phyloP scores from a whole-genome alignment of 2,888 invertebrate genomes.

The Alviniconcha strummeri region DNA sequence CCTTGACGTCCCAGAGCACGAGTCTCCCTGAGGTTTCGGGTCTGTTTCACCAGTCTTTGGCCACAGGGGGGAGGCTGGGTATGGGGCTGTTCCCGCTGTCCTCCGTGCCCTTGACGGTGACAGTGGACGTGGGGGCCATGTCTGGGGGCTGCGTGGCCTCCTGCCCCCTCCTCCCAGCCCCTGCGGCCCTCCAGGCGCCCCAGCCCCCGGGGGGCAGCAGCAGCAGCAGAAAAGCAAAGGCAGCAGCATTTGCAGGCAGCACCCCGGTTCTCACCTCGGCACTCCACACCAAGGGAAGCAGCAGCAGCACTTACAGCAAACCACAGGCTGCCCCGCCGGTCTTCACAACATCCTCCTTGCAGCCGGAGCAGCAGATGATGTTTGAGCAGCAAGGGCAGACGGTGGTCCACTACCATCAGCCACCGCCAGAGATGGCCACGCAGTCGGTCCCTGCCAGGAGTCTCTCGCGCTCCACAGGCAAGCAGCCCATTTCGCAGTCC shows the following conservation, averaged over 20 bases:
- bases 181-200: not conserved
- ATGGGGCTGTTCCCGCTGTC: not conserved
- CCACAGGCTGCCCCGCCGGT: not conserved
- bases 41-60: not conserved
- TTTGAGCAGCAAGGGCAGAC: not conserved
- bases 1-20: not conserved
- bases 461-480: constrained; percentile 5
- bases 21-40: not conserved
- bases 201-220: not conserved
- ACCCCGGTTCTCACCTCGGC: not conserved
- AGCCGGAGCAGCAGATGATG: constrained; percentile 12
- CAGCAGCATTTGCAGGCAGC: constrained; percentile 22
- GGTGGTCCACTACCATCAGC: not conserved
- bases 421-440: not conserved
- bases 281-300: not conserved
- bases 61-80: not conserved
- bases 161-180: not conserved
- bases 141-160: constrained; percentile 24
- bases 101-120: not conserved
- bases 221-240: constrained; percentile 8
- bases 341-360: not conserved
- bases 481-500: not conserved
- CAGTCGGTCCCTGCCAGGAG: not conserved
- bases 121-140: constrained; percentile 18
- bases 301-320: not conserved